A percentile compares a stretch with the other conserved stretches of the same genome.
phyloP scores from a whole-genome alignment of 1,140 invertebrate genomes.

The Probaryconus sp. region DNA sequence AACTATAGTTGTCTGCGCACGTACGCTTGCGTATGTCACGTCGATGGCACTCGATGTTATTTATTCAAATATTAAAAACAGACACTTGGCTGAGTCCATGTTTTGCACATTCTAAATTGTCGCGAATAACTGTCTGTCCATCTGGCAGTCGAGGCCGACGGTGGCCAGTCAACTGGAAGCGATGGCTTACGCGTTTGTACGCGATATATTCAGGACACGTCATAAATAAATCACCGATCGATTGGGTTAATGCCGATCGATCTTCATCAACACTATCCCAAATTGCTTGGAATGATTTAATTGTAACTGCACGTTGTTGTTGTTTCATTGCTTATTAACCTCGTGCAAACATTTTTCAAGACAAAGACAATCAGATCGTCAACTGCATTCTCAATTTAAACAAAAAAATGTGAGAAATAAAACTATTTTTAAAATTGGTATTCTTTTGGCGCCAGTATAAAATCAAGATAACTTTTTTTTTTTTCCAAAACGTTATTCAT shows the following conservation, averaged over 20 bases:
- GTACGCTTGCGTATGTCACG: conserved; percentile 37
- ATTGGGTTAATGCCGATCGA: conserved; percentile 3
- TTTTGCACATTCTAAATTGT: conserved; percentile 53
- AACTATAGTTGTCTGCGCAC: conserved; percentile 47
- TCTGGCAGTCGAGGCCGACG: no score
- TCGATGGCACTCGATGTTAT: conserved; percentile 46
- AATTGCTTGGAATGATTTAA: conserved; percentile 21
- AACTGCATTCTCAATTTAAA: no score
- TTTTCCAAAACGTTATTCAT: no score
- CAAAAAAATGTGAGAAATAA: no score
- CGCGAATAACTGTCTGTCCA: conserved; percentile 22
- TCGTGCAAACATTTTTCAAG: no score
- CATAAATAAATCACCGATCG: conserved; percentile 17
- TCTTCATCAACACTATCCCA: conserved; percentile 23
- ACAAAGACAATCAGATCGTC: no score
- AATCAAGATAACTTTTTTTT: no score
- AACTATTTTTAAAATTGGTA: no score
- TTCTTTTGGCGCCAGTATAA: no score
- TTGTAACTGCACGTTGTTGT: no score
- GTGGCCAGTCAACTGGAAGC: conserved; percentile 36
- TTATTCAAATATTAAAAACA: conserved; percentile 41
- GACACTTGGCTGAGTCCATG: conserved; percentile 29
- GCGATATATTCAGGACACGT: conserved; percentile 21
- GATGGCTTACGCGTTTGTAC: conserved; percentile 27
- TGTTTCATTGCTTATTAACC: no score